phyloP scores from a whole-genome alignment of 2,888 invertebrate genomes.

The Macaria liturata region DNA sequence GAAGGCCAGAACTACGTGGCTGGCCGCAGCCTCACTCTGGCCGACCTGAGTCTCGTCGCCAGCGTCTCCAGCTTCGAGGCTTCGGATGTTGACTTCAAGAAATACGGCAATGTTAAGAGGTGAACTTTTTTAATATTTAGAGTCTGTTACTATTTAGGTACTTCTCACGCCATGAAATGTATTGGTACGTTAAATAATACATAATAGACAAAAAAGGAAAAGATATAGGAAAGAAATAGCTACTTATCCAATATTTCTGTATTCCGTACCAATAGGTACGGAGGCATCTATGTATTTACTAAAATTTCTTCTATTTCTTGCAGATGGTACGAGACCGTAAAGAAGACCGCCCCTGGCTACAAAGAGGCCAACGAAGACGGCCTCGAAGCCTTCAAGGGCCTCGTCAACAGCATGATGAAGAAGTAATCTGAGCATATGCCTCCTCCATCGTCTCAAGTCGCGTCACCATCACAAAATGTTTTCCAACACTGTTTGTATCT shows the following conservation, averaged over 20 bases:
- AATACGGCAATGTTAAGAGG: slow-evolving; percentile 86
- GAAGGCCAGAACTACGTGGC: slow-evolving; percentile 88
- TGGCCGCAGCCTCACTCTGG: slow-evolving; percentile 89
- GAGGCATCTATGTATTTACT: no score
- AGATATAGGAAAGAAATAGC: no score
- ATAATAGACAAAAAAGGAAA: no score
- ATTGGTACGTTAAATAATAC: no score
- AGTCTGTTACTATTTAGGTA: no score
- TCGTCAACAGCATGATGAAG: slow-evolving; percentile 70
- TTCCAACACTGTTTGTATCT: slow-evolving; percentile 49
- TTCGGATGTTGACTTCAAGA: slow-evolving; percentile 85
- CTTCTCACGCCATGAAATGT: no score
- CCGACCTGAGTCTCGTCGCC: slow-evolving; percentile 88
- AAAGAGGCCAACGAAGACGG: slow-evolving; percentile 83
- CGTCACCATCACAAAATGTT: slow-evolving; percentile 39
- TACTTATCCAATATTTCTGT: no score
- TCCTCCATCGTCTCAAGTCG: slow-evolving; percentile 25
- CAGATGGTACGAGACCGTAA: slow-evolving; percentile 75
- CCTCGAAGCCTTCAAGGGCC: slow-evolving; percentile 78
- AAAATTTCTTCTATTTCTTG: not conserved
- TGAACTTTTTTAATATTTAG: slow-evolving; percentile 28
- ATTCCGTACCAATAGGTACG: no score
- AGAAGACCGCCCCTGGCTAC: slow-evolving; percentile 72
- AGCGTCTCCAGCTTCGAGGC: slow-evolving; percentile 88
- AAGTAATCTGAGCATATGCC: slow-evolving; percentile 50